phyloP scores from a whole-genome alignment of 2,888 invertebrate genomes.

The Lithosia quadra region DNA sequence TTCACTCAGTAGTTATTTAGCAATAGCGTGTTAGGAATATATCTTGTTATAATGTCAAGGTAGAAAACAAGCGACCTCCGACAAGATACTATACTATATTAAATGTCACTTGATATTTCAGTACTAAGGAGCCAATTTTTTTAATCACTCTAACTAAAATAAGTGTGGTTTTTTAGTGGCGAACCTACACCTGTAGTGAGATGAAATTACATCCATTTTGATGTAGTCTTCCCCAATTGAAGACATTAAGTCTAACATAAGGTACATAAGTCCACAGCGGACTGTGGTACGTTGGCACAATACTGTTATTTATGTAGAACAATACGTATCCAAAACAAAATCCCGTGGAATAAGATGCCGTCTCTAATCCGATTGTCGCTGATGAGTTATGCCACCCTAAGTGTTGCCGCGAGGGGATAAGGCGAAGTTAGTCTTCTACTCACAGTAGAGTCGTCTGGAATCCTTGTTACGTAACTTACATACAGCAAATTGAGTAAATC shows the following conservation, averaged over 20 bases:
- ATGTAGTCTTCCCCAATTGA: too few relatives aligned
- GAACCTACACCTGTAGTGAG: background rate
- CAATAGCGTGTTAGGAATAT: background rate
- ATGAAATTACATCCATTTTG: too few relatives aligned
- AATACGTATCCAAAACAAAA: background rate
- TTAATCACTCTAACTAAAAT: background rate
- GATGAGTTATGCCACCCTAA: conserved; percentile 2
- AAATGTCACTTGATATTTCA: too few relatives aligned
- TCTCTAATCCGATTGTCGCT: conserved; percentile 1
- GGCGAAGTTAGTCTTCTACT: background rate
- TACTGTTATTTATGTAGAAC: background rate
- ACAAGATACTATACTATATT: too few relatives aligned
- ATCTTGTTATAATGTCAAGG: background rate
- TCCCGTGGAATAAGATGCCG: background rate
- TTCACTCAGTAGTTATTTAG: too few relatives aligned
- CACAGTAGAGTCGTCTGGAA: background rate
- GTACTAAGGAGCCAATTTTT: background rate
- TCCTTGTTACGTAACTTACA: background rate
- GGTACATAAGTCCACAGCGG: background rate
- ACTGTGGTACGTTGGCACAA: background rate
- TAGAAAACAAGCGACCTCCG: background rate
- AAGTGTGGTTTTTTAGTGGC: background rate
- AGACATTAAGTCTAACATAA: too few relatives aligned
- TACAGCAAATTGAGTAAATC: conserved; percentile 2
- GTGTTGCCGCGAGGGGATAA: conserved; percentile 2